Conservation (phyloP, 1,140 invertebrate species). For the Meteorus sp. region DNA sequence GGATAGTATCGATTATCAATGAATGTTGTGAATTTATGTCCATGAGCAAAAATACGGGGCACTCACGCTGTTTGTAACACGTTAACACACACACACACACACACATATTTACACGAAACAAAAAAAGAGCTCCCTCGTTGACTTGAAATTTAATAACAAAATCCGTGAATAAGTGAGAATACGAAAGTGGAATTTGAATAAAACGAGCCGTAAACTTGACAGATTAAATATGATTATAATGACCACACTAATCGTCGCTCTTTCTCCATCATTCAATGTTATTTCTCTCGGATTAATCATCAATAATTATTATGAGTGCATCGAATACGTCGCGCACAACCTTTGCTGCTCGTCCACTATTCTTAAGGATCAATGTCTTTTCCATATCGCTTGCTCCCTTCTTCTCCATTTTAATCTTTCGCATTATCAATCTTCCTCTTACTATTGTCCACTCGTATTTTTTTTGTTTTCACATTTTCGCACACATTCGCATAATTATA, state of each 20-base stretch:
- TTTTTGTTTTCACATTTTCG: neutral
- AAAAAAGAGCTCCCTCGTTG: conserved; percentile 9
- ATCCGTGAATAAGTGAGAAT: neutral
- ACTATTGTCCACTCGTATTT: neutral
- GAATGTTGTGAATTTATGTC: conserved; percentile 27
- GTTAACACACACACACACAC: too few relatives aligned
- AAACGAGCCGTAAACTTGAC: too few relatives aligned
- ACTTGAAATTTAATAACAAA: too few relatives aligned
- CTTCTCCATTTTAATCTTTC: neutral
- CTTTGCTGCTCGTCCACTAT: conserved; percentile 31
- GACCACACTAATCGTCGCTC: neutral
- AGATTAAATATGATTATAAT: too few relatives aligned
- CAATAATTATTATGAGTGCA: neutral
- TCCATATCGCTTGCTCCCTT: neutral
- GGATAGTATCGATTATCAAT: conserved; percentile 23
- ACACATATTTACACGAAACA: too few relatives aligned
- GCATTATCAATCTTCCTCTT: neutral
- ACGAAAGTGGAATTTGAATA: neutral
- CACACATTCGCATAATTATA: neutral
- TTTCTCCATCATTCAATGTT: neutral
- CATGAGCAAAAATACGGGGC: neutral
- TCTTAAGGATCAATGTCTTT: conserved; percentile 30
- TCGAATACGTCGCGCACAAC: conserved; percentile 22
- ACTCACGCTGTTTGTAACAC: conserved; percentile 27
- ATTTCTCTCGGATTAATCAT: neutral